Conservation (phyloP, 2,888 invertebrate species). For the Caenorhabditis imperialis region DNA sequence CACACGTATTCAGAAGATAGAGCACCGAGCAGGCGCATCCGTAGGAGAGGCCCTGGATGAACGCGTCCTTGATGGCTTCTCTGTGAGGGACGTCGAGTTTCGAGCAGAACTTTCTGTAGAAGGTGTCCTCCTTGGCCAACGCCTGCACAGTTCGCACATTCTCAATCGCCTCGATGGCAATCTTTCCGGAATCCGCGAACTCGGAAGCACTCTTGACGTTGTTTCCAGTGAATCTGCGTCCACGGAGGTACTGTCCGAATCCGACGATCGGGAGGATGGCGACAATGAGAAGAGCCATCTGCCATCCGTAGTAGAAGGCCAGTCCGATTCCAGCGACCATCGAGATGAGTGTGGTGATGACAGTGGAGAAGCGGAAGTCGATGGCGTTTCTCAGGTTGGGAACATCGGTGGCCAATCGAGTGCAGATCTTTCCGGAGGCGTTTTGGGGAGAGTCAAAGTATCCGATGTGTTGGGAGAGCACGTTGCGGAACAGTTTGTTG, state of each 20-base stretch:
- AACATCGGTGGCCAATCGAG: conserved; percentile 80
- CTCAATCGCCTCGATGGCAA: conserved; percentile 79
- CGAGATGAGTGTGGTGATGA: conserved; percentile 78
- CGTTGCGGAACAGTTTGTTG: conserved; percentile 78
- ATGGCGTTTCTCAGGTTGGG: conserved; percentile 79
- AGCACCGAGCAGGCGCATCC: conserved; percentile 76
- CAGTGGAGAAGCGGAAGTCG: conserved; percentile 79
- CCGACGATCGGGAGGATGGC: conserved; percentile 78
- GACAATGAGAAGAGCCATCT: conserved; percentile 79
- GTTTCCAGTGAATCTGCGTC: conserved; percentile 77
- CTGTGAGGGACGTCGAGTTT: conserved; percentile 65
- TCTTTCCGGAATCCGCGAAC: conserved; percentile 63
- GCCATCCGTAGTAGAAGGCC: conserved; percentile 80
- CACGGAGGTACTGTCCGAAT: conserved; percentile 62
- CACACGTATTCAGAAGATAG: conserved; percentile 78
- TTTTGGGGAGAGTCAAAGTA: conserved; percentile 80
- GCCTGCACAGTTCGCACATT: conserved; percentile 80
- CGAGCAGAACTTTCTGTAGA: conserved; percentile 74
- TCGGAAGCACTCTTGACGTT: conserved; percentile 77
- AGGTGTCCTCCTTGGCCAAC: conserved; percentile 78
- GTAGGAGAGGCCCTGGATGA: conserved; percentile 67
- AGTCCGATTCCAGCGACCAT: conserved; percentile 67
- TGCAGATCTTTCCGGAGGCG: conserved; percentile 79
- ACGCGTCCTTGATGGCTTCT: conserved; percentile 65
- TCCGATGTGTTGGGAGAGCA: conserved; percentile 79